These are phyloP conservation scores for Monochamus alternatus DNA, from an alignment of 2,888 invertebrate species.

Conservation along the genomic window DNA sequence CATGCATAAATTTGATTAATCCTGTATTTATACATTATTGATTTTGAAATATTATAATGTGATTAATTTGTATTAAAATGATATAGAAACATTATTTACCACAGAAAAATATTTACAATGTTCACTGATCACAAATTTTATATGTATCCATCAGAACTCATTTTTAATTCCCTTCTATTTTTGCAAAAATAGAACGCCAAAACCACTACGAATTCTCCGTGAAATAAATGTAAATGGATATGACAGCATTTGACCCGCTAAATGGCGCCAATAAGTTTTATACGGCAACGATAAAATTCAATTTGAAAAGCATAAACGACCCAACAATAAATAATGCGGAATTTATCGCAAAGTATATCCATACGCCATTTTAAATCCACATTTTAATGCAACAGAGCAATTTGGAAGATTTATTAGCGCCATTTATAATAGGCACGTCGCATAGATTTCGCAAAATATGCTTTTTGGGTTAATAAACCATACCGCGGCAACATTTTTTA, in stretches of 20 bases:
- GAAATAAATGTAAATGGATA: background rate
- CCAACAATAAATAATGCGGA: slow-evolving; percentile 27
- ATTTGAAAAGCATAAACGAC: slow-evolving; percentile 27
- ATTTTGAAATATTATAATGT: too few species aligned
- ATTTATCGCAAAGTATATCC: slow-evolving; percentile 34
- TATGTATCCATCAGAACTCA: too few species aligned
- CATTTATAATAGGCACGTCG: slow-evolving; percentile 33
- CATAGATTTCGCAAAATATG: slow-evolving; percentile 33
- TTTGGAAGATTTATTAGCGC: slow-evolving; percentile 36
- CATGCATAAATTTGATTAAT: too few species aligned
- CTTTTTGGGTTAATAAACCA: slow-evolving; percentile 38
- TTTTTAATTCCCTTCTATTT: background rate
- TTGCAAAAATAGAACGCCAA: background rate
- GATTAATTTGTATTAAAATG: too few species aligned
- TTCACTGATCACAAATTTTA: too few species aligned
- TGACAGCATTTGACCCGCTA: background rate
- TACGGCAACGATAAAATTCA: slow-evolving; percentile 29
- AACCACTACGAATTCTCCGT: background rate
- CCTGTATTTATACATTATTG: too few species aligned
- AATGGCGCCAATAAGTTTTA: slow-evolving; percentile 20
- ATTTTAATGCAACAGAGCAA: slow-evolving; percentile 33
- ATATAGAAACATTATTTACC: too few species aligned
- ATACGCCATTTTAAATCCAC: slow-evolving; percentile 31
- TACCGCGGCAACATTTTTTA: background rate
- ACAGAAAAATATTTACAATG: too few species aligned